phyloP scores from a whole-genome alignment of 2,797 vertebrate species.

The Galago senegalensis region DNA sequence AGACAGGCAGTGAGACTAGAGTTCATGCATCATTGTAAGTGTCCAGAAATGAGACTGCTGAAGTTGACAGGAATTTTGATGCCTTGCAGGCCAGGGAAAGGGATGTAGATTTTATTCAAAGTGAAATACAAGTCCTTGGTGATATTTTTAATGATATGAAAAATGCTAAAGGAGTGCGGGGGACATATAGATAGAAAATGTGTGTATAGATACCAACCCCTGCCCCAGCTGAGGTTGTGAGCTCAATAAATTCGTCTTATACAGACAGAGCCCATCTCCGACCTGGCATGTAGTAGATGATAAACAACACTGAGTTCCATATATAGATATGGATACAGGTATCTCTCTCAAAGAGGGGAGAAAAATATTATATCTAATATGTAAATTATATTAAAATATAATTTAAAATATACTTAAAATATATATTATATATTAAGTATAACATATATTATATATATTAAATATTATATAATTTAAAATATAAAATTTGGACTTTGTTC shows the following conservation, averaged over 20 bases:
- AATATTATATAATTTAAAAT: too few relatives aligned
- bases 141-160: not conserved
- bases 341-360: too few relatives aligned
- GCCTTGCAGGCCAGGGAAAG: not conserved
- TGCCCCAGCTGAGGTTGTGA: not conserved
- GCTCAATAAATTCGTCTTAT: not conserved
- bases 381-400: too few relatives aligned
- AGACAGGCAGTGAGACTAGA: not conserved
- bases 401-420: too few relatives aligned
- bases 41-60: not conserved
- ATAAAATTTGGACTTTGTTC: too few relatives aligned
- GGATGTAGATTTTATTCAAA: not conserved
- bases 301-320: not conserved
- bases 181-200: not conserved
- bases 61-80: not conserved
- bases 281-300: not conserved
- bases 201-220: accelerated
- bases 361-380: too few relatives aligned
- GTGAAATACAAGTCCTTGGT: not conserved
- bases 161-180: not conserved
- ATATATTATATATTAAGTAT: too few relatives aligned
- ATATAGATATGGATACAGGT: too few relatives aligned
- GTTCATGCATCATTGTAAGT: not conserved
- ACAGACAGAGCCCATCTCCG: not conserved
- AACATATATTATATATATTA: too few relatives aligned